Evolutionary conservation across 2,113 vertebrate genomes (phyloP), one percentile per base, ranked within the genome.

Genomic region (Herpetotheres cachinnans): DNA sequence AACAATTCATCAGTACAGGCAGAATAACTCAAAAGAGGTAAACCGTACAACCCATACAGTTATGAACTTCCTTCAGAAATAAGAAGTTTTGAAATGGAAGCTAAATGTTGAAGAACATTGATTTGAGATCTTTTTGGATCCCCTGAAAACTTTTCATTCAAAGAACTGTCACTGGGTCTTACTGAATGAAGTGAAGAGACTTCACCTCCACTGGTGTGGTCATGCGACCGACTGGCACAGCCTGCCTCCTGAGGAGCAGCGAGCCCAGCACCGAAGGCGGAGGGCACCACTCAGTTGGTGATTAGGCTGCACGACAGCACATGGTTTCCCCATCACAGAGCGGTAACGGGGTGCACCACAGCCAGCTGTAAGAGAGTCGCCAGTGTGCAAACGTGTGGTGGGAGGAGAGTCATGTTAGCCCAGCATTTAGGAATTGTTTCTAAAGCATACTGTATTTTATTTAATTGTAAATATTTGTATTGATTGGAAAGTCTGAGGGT

Each of bases 281-380:
- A 54, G 8, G 14, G 38, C 67, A 67, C 32, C 32, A 11, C 21
- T 32, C 9, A 0, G 4, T 1, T 76, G 67, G 30, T n/a, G 30
- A 4, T 1, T 0, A 6, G 27, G n/a, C n/a, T 56, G 5, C 21
- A 32, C 1, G 0, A 38, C 25, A 83, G 18, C 13, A 67, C 40
- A 13, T 55, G 14, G 3, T 44, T 84, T 73, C 50, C 50, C 17
- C 36, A 32, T 22, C 27, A 20, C 27, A 54, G 58, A 62, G 14
- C 25, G 38, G 25, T 17, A 62, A 52, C 2, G 3, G 13, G 16
- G 11, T 24, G 17, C 20, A 38, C 20, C 62, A 56, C 16, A 73
- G 36, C 14, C 13, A 73, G 44, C 0, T 0, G 6, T 16, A 24
- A 36, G 50, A 91, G 11, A 66, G 21, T 27, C 24, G 62, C 42